phyloP scores from a whole-genome alignment of 2,113 vertebrate species.

The Equus przewalskii region DNA sequence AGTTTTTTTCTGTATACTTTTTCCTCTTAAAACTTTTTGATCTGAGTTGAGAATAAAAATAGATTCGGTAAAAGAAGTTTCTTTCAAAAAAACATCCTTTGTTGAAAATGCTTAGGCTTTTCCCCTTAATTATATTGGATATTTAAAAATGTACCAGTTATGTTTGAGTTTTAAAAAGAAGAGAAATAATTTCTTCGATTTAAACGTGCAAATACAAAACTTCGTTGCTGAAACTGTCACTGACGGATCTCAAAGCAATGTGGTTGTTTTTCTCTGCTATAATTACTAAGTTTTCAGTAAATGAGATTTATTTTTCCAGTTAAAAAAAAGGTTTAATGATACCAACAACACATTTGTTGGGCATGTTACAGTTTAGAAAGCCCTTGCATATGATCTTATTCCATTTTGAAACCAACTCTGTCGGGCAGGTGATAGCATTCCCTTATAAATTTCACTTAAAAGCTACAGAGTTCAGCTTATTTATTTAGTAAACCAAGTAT shows the following conservation, averaged over 20 bases:
- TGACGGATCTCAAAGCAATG: background rate
- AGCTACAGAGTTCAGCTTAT: background rate
- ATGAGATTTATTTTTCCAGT: constrained; percentile 44
- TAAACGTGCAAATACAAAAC: constrained; percentile 42
- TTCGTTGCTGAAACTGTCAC: background rate
- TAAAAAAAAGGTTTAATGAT: constrained; percentile 11
- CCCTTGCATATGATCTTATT: background rate
- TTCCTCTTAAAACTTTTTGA: constrained; percentile 29
- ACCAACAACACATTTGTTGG: background rate
- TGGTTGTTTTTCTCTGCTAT: background rate
- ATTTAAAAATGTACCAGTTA: constrained; percentile 13
- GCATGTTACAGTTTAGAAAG: constrained; percentile 17
- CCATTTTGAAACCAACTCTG: background rate
- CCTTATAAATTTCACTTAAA: constrained; percentile 27
- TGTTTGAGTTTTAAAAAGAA: background rate
- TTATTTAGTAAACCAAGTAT: constrained; percentile 33
- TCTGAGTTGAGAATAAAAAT: constrained; percentile 41
- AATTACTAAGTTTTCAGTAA: constrained; percentile 39
- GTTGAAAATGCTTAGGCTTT: constrained; percentile 25
- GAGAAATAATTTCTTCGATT: background rate
- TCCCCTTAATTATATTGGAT: background rate
- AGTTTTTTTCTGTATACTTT: background rate
- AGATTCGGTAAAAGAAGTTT: constrained; percentile 31
- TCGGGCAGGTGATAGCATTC: background rate
- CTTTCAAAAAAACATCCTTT: background rate